Evolutionary conservation across 2,113 vertebrate species (phyloP).

Genomic region (Anser brachyrhynchus): DNA sequence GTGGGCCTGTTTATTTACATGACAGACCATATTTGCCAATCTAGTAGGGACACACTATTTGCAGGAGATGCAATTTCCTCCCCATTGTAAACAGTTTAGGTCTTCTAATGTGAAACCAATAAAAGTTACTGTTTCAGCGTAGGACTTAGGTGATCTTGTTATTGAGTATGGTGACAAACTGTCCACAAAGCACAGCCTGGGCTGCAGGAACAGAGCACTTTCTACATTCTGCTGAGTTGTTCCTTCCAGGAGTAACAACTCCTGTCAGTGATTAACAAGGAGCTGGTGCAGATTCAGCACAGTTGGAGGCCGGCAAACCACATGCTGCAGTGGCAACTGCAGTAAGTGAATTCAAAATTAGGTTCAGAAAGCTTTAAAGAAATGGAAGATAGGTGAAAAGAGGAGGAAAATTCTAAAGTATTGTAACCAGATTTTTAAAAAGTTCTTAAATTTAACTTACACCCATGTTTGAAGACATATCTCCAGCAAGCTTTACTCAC

Average conservation of each 20-base stretch:
- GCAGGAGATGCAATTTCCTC: background rate
- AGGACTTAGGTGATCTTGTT: background rate
- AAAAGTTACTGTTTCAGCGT: background rate
- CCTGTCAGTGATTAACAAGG: constrained; percentile 22
- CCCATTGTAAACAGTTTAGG: background rate
- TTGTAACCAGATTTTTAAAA: background rate
- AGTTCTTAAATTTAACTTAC: background rate
- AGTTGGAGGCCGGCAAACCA: constrained; percentile 3
- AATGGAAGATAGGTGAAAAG: background rate
- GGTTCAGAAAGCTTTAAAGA: background rate
- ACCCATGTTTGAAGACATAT: background rate
- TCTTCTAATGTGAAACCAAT: background rate
- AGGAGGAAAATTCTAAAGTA: background rate
- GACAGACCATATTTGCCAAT: background rate
- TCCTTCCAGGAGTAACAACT: constrained; percentile 28
- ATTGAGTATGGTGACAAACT: background rate
- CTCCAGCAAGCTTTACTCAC: background rate
- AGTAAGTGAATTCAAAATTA: constrained; percentile 32
- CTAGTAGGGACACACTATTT: background rate
- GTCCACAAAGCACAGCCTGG: background rate
- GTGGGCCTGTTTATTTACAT: background rate
- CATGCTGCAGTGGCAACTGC: background rate
- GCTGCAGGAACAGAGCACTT: background rate
- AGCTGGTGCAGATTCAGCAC: constrained; percentile 2
- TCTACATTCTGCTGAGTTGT: background rate